These are phyloP conservation scores for Fragariocoptes setiger DNA, from an alignment of 1,140 invertebrate genomes.

Conservation along the genomic window DNA sequence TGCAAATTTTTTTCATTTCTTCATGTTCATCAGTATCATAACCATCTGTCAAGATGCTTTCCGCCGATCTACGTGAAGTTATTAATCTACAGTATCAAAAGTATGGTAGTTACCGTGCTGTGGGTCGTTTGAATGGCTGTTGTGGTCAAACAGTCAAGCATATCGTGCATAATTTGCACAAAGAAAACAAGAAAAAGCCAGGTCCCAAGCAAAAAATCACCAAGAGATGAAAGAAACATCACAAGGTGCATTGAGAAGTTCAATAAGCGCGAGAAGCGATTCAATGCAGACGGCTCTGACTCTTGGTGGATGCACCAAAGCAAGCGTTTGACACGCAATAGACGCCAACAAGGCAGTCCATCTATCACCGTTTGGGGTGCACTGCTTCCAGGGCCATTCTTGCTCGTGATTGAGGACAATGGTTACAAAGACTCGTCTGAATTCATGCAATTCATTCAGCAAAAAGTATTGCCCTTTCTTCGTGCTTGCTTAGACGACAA, in stretches of 20 bases:
- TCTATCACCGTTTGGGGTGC: background rate
- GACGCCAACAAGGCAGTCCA: background rate
- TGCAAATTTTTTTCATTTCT: too few species aligned
- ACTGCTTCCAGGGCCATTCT: background rate
- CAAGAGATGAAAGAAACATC: background rate
- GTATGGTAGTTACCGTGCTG: background rate
- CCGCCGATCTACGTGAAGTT: background rate
- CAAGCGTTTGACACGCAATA: background rate
- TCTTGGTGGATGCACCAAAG: background rate
- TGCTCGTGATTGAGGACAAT: too few species aligned
- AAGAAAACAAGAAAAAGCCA: background rate
- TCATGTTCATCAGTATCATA: too few species aligned
- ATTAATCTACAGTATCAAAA: background rate
- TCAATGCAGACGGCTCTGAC: background rate
- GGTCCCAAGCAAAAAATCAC: background rate
- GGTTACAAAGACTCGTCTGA: too few species aligned
- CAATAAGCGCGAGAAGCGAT: background rate
- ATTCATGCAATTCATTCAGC: too few species aligned
- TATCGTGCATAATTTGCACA: background rate
- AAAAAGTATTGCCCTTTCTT: too few species aligned
- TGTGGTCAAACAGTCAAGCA: background rate
- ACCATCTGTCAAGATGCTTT: too few species aligned
- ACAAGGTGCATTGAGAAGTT: background rate
- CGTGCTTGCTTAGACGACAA: too few species aligned
- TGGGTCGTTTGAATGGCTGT: background rate